These are phyloP conservation scores for Drosophila guanche DNA, from an alignment of 1,140 invertebrate species.

Conservation along the genomic window DNA sequence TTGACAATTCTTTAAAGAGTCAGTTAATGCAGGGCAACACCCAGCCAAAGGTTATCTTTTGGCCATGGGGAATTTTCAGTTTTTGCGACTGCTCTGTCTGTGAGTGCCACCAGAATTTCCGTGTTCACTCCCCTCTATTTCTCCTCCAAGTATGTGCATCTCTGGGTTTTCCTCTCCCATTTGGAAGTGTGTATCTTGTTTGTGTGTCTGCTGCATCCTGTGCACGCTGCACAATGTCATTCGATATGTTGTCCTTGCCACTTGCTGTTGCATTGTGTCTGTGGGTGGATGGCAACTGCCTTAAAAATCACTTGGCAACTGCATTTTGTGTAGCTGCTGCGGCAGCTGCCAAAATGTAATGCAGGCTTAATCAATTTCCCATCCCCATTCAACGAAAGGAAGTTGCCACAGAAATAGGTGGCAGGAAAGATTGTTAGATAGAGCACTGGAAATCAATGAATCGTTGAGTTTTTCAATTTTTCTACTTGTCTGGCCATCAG, in stretches of 20 bases:
- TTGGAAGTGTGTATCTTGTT: not conserved
- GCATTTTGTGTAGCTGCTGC: slow-evolving; percentile 20
- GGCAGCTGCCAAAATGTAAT: slow-evolving; percentile 44
- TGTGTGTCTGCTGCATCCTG: slow-evolving; percentile 31
- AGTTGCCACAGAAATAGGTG: slow-evolving; percentile 25
- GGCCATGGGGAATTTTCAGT: no score
- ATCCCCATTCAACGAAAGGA: slow-evolving; percentile 9
- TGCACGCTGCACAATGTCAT: slow-evolving; percentile 22
- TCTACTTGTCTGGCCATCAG: slow-evolving; percentile 59
- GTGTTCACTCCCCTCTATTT: no score
- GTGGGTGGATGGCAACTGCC: slow-evolving; percentile 18
- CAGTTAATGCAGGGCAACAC: not conserved
- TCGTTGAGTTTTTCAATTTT: slow-evolving; percentile 49
- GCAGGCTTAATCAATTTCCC: slow-evolving; percentile 56
- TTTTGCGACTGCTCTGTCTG: slow-evolving; percentile 7
- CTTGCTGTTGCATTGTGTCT: slow-evolving; percentile 7
- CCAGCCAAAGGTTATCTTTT: slow-evolving; percentile 17
- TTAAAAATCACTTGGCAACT: slow-evolving; percentile 51
- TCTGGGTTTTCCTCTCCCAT: no score
- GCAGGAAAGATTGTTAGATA: not conserved
- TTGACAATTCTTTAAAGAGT: slow-evolving; percentile 1
- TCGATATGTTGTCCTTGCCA: slow-evolving; percentile 22
- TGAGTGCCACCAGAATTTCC: not conserved
- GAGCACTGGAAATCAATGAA: slow-evolving; percentile 52
- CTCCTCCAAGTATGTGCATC: no score